These are phyloP conservation scores for Drosophila sucinea DNA, from an alignment of 1,140 invertebrate genomes.

Conservation along the genomic window DNA sequence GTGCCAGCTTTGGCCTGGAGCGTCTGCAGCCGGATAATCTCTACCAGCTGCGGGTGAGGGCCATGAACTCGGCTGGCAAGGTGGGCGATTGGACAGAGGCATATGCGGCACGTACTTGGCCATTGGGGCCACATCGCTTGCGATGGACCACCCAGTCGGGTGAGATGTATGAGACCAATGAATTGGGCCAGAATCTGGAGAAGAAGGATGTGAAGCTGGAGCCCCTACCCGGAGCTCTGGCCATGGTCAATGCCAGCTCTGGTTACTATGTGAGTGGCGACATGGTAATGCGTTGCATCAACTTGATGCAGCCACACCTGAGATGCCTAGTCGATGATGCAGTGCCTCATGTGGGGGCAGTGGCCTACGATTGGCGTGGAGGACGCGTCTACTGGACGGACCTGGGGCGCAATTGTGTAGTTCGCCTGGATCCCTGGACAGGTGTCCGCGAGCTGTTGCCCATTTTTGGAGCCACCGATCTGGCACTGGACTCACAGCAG, in stretches of 20 bases:
- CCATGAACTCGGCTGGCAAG: slow-evolving; percentile 85
- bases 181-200: slow-evolving; percentile 88
- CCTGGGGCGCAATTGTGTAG: slow-evolving; percentile 50
- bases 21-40: slow-evolving; percentile 89
- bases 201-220: slow-evolving; percentile 16
- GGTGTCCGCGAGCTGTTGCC: slow-evolving; percentile 64
- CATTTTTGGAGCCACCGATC: slow-evolving; percentile 85
- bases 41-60: slow-evolving; percentile 89
- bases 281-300: slow-evolving; percentile 50
- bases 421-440: slow-evolving; percentile 51
- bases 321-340: slow-evolving; percentile 19
- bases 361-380: slow-evolving; percentile 95
- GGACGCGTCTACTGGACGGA: slow-evolving; percentile 94
- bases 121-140: slow-evolving; percentile 70
- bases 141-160: slow-evolving; percentile 90
- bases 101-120: slow-evolving; percentile 88
- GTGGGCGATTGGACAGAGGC: slow-evolving; percentile 93
- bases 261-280: slow-evolving; percentile 56
- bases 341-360: slow-evolving; percentile 85
- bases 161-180: slow-evolving; percentile 87
- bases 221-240: slow-evolving; percentile 30
- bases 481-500: slow-evolving; percentile 91
- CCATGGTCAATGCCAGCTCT: slow-evolving; percentile 59
- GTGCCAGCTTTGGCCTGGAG: slow-evolving; percentile 86
- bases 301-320: slow-evolving; percentile 52